Conservation (phyloP, 2,888 invertebrate species). For the Liodrosophila aerea region DNA sequence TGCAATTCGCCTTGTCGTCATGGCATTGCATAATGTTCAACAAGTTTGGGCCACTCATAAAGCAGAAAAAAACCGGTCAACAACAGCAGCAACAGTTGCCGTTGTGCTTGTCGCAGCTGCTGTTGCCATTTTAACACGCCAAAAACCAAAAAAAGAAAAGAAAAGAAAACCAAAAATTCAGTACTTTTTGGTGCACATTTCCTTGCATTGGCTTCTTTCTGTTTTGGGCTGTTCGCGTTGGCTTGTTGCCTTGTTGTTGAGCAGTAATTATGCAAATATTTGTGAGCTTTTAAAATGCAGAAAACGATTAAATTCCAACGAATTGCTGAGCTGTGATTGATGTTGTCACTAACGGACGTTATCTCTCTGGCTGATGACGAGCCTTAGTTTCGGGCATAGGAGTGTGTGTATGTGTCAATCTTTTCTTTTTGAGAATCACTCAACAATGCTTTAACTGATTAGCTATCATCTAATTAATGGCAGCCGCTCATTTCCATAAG, state of each 20-base stretch:
- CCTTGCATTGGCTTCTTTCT: conserved; percentile 26
- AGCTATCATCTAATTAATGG: conserved; percentile 47
- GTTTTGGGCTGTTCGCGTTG: conserved; percentile 19
- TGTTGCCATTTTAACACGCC: conserved; percentile 25
- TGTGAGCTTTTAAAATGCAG: conserved; percentile 61
- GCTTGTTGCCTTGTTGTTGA: conserved; percentile 14
- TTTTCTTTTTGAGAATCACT: conserved; percentile 19
- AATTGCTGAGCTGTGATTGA: conserved; percentile 69
- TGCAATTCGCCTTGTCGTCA: conserved; percentile 75
- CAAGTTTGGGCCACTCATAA: conserved; percentile 31
- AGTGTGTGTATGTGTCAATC: conserved; percentile 28
- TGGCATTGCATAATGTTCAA: conserved; percentile 67
- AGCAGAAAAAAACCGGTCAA: conserved; percentile 51
- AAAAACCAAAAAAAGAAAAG: conserved; percentile 30
- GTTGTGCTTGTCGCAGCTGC: conserved; percentile 10
- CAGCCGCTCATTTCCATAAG: conserved; percentile 40
- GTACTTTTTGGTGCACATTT: conserved; percentile 60
- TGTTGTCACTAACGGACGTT: conserved; percentile 29
- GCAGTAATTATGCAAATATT: conserved; percentile 75
- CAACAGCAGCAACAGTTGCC: conserved; percentile 22
- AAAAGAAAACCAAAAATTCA: too few relatives aligned
- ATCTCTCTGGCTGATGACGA: conserved; percentile 17
- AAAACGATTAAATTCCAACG: conserved; percentile 46
- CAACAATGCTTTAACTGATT: conserved; percentile 5
- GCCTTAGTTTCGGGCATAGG: conserved; percentile 8